Evolutionary conservation across 2,888 invertebrate genomes (phyloP), one percentile per base, ranked within the genome.

Genomic region (Nomada ruficornis): DNA sequence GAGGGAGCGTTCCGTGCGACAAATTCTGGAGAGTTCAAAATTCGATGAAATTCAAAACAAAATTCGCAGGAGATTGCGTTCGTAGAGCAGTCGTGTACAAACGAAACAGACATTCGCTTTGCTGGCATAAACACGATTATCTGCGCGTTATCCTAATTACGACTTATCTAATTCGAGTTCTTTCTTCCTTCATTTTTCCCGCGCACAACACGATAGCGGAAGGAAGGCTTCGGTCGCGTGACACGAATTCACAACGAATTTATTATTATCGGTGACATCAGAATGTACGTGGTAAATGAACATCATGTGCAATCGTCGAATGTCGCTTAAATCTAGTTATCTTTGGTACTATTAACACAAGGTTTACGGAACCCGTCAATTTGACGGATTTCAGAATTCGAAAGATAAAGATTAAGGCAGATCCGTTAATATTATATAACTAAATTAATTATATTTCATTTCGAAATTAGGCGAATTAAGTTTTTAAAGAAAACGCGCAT

Each of bases 241-340:
- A 68, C 68, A 59, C 67, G 23, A 44, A 80, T 67, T 68, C 57
- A 20, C 54, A 36, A 52, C 9, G 50, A 62, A 57, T 63, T 63
- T 80, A 80, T 80, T 80, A 80, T 72, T 67, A 80, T 72, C 72
- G 67, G 44, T 80, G 72, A 63, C 72, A 67, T 47, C 72, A 50
- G 23, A 47, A 47, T 13, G 15, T 11, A 15, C 11, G 15, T 15
- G 47, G 13, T 42, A n/a, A 18, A 63, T 36, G 50, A 71, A 15
- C 20, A 42, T 29, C 13, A 29, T 67, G 36, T 18, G 10, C 44
- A 36, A n/a, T 44, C 23, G 54, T 13, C 10, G 18, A 23, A 29
- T 4, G 55, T 9, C 20, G 42, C 20, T 54, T 23, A 15, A 50
- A 42, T 2, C 54, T 52, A 13, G 29, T 15, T 10, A 23, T 47